Evolutionary conservation across 2,888 invertebrate species (phyloP), one percentile per base, ranked within the genome.

Genomic region (Panorpa germanica): DNA sequence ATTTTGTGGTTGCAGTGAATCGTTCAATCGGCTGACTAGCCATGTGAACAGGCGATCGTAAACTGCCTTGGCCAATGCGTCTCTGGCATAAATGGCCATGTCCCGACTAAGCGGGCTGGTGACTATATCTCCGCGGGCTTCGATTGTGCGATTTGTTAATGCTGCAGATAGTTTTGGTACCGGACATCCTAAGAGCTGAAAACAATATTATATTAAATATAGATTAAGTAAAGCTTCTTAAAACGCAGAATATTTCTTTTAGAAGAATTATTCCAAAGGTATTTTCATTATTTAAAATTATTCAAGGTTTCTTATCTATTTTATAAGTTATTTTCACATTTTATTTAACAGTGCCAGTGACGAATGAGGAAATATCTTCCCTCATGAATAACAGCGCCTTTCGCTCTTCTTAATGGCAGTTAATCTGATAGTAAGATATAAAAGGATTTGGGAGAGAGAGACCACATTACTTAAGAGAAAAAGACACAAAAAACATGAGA

Each of bases 21-120:
- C 53, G 53, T 90, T 90, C 29, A 90, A 61, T 38, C 80, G 64
- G 20, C 63, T 59, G 8, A 90, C 88, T 13, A 91, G 65, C 90
- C 90, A 91, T 37, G 78, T 74, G 57, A 91, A 91, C 38, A 88
- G 63, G 29, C 86, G 68, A 46, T 86, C 88, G 45, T 91, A 91
- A 11, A 90, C 65, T 8, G 90, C 86, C 50, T 91, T 91, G 17
- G 88, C 80, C 5, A 90, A 57, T 0, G 90, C 90, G 52, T 91
- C 88, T 29, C 86, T 58, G 0, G 86, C 88, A 54, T 81, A 86
- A 34, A 78, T 67, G 2, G 85, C 75, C 46, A 80, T 70, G 40
- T 83, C 88, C 15, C 70, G 58, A 44, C 72, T 80, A 29, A 90
- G 51, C 0, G 86, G 85, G 0, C 80, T 78, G 28, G 63, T 70